Conservation (phyloP, 2,113 vertebrate genomes). For the Lasiurus borealis region DNA sequence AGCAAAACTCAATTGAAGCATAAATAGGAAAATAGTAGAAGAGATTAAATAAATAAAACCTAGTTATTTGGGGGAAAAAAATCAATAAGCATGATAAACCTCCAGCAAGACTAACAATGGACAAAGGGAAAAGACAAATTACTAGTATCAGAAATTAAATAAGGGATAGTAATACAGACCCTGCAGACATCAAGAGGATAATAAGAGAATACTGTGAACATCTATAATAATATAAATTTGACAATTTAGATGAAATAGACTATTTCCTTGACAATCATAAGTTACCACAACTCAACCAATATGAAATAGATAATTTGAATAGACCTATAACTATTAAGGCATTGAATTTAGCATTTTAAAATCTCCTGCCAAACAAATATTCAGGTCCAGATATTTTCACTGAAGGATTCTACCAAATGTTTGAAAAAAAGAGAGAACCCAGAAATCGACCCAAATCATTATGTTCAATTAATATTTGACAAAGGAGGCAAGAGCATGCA, state of each 20-base stretch:
- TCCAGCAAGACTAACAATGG: neutral
- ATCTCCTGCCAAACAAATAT: neutral
- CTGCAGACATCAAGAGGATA: neutral
- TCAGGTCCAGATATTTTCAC: slow-evolving; percentile 2
- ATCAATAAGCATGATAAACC: neutral
- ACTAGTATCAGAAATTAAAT: neutral
- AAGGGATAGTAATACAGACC: neutral
- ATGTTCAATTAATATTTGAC: too few relatives aligned
- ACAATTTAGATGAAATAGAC: neutral
- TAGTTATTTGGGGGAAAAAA: neutral
- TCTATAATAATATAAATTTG: neutral
- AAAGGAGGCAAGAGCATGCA: too few relatives aligned
- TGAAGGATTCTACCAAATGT: neutral
- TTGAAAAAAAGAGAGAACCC: neutral
- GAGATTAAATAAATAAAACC: neutral
- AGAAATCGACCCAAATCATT: too few relatives aligned
- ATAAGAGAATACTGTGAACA: neutral
- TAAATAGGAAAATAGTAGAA: neutral
- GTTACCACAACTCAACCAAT: neutral
- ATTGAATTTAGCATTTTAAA: neutral
- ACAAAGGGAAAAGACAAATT: neutral
- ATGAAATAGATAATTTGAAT: slow-evolving; percentile 24
- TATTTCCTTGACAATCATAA: slow-evolving; percentile 19
- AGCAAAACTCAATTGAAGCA: neutral
- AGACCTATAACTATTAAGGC: neutral